These are phyloP conservation scores for Drosophila jambulina DNA, from an alignment of 1,140 invertebrate genomes.

Conservation along the genomic window DNA sequence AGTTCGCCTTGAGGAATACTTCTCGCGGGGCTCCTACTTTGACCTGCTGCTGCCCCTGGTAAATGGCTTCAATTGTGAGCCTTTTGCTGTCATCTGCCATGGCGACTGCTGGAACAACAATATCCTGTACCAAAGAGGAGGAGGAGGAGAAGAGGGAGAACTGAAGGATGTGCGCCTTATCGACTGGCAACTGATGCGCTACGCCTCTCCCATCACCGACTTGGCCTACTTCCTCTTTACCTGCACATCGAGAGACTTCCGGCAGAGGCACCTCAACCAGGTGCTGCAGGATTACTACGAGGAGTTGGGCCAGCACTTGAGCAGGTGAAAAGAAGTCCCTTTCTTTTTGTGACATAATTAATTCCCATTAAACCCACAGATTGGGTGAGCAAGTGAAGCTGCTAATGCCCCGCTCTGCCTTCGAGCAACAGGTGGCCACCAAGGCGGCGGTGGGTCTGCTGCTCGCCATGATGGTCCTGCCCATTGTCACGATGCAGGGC, in stretches of 20 bases:
- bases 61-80: constrained; percentile 66
- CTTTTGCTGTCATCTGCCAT: constrained; percentile 85
- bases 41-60: constrained; percentile 45
- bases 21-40: constrained; percentile 49
- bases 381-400: constrained; percentile 83
- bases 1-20: constrained; percentile 46
- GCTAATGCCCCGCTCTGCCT: constrained; percentile 85
- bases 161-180: constrained; percentile 84
- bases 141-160: constrained; percentile 9
- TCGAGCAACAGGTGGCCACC: constrained; percentile 79
- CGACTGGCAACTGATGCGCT: constrained; percentile 87
- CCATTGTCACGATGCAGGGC: constrained; percentile 69
- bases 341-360: too few species aligned
- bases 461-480: constrained; percentile 80
- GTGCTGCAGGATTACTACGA: constrained; percentile 87
- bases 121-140: constrained; percentile 85
- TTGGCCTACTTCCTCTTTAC: constrained; percentile 87
- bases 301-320: constrained; percentile 84
- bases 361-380: constrained; percentile 65
- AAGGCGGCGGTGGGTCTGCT: constrained; percentile 80
- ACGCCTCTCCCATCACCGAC: constrained; percentile 87
- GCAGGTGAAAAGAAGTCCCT: constrained; percentile 27
- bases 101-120: constrained; percentile 88
- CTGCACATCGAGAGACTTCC: constrained; percentile 86
- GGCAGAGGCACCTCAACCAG: constrained; percentile 85